Evolutionary conservation across 1,140 invertebrate genomes (phyloP), one percentile per base, ranked within the genome.

Genomic region (Drosophila equinoxialis): DNA sequence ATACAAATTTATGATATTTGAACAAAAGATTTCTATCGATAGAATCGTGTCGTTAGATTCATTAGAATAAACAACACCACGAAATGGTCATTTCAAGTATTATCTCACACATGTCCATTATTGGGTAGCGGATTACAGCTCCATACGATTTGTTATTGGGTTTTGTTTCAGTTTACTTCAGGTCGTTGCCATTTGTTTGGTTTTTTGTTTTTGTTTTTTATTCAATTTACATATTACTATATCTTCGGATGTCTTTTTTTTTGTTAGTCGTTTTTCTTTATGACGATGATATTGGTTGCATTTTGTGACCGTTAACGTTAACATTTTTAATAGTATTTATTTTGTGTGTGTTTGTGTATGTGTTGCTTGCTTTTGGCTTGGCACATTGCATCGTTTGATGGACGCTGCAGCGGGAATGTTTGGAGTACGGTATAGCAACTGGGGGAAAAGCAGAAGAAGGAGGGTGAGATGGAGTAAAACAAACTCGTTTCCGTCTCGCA

Each of bases 251-350:
- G 58, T 65, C 58, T 5, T 61, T 30, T 71, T 37, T 51, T 59
- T 41, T 48, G 41, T 65, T 62, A 26, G 39, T 67, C 42, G 41
- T 66, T 64, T 71, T 41, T 71, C 55, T 59, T 67, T 66, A 68
- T 23, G 14, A 62, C 65, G 37, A 23, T 51, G 37, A 23, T 51
- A 72, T 58, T 68, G 37, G 63, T 70, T 87, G 83, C 79, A 83
- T 86, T 87, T 79, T 77, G 72, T 65, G 63, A 74, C 83, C 83
- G 83, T 86, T 87, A 82, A 45, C 83, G 76, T 79, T 85, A 79
- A 81, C 76, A 74, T 72, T 81, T 81, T 78, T 71, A 73, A 86
- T 77, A 76, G 75, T 79, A 39, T 11, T 39, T 39, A 3, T 39
- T 39, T 39, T 39, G 11, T 13, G 35, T 37, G 7, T 81, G 79